Base-by-base conservation (phyloP, 1,140 invertebrate species). In the Agraylea sexmaculata region DNA sequence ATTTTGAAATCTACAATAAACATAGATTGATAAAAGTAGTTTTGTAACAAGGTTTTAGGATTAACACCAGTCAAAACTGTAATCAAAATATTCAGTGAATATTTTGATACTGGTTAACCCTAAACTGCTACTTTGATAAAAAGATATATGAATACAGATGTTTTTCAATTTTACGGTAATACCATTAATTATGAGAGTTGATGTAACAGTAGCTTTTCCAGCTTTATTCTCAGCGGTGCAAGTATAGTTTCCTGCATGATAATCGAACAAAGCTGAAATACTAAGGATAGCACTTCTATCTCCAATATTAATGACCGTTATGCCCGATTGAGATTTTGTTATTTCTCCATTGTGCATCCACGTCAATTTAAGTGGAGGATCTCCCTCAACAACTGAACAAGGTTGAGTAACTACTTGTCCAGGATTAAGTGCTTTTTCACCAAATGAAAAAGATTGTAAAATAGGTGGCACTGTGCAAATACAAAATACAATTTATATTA, bases 371-470 rank as follows among this genome's bases (percentile, higher is more conserved):
- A 83, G 59, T 12, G 80, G 80, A 50, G 74, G 60, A 59, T 84
- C 81, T 19, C 83, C 83, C 50, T 78, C 75, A 43, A 78, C 68
- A 32, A 85, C 74, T n/a, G 77, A 77, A 62, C 87, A 90, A 40
- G 69, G 68, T 51, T 70, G 62, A 25, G 67, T 71, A 18, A 71
- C 70, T 38, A 73, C 70, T 50, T 82, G 77, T 21, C 77, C 77
- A 40, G 72, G 71, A 57, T 80, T 79, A 13, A 80, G 66, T 21
- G 74, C 69, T 30, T 78, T 73, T 42, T 80, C 75, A 15, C 77
- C 78, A 52, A 83, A 83, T 32, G 69, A 62, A 57, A 84, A 83
- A 35, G 77, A 78, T 62, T 75, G 71, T 47, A 85, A 77, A 65
- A 78, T 73, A 17, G 81, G 80, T 40, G 77, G 68, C 57, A 79